Evolutionary conservation across 2,113 vertebrate species (phyloP).

Genomic region (Prunella himalayana): DNA sequence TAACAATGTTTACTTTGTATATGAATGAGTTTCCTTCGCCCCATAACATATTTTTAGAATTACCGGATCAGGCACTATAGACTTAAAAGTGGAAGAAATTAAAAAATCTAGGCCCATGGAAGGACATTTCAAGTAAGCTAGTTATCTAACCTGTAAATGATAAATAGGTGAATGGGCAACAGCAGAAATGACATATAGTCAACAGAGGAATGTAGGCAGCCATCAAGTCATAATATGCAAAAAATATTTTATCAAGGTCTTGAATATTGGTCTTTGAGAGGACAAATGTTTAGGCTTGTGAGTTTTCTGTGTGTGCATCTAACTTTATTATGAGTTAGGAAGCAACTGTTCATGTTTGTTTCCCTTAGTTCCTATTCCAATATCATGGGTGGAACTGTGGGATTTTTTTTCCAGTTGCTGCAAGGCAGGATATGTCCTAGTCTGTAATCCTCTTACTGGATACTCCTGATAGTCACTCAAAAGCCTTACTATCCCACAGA

Average conservation of each 20-base stretch:
- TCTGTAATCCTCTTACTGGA: background rate
- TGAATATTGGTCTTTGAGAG: background rate
- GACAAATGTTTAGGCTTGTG: background rate
- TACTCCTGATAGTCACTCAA: background rate
- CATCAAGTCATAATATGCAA: background rate
- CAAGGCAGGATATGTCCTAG: background rate
- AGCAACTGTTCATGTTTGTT: background rate
- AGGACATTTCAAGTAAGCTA: background rate
- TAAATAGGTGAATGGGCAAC: background rate
- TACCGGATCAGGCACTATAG: background rate
- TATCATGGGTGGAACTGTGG: background rate
- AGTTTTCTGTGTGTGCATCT: background rate
- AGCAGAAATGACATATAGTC: background rate
- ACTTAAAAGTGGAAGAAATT: background rate
- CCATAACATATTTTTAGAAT: fast-evolving
- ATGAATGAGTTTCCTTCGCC: background rate
- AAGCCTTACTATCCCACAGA: background rate
- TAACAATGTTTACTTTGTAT: background rate
- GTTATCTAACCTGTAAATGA: background rate
- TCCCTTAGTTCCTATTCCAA: background rate
- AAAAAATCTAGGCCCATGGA: background rate
- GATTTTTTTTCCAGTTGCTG: background rate
- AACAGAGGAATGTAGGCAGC: background rate
- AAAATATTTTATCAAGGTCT: background rate
- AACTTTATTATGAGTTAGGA: background rate